Evolutionary conservation across 2,113 vertebrate genomes (phyloP), one percentile per base, ranked within the genome.

Genomic region (Arvicanthis niloticus): DNA sequence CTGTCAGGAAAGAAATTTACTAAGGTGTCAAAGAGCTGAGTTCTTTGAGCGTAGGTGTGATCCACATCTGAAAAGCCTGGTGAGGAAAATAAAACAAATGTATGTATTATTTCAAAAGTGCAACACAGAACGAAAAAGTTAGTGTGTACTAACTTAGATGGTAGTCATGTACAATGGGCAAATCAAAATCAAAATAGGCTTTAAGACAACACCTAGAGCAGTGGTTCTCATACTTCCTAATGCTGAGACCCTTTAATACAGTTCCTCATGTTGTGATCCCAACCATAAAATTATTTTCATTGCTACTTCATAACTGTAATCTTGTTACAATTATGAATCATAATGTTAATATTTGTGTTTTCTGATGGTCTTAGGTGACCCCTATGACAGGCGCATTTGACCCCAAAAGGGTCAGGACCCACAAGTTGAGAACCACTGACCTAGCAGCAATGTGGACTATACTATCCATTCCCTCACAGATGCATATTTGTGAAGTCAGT

Each of bases 1-100:
- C 99, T 99, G 99, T 99, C 99, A 0, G 99, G 99, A 97, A 99
- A 99, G 99, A 99, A 99, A 98, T 99, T 99, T 97, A 99, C 99
- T 62, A 99, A 98, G 0, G 99, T 99, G 98, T 99, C 99, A 96
- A 99, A 99, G 91, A 99, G 99, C 97, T 99, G 99, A 76, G 99
- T 99, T 97, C 99, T 99, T 98, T 99, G 99, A 96, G 99, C 99
- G 4, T 99, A 99, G 0, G 99, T 99, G 98, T 99, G 99, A 98
- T 99, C 99, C 65, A 99, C 99, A 1, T 99, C 99, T 0, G 99
- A 99, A 98, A 99, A 99, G 77, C 99, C 99, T 99, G 98, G 31
- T 84, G 67, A 82, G 89, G 76, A 58, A 97, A 70, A 97, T 84
- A 98, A 95, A 93, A 92, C 84, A 94, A 87, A 95, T 37, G 84